Base-by-base conservation (phyloP, 2,797 vertebrate genomes). In the Sciurus vulgaris region DNA sequence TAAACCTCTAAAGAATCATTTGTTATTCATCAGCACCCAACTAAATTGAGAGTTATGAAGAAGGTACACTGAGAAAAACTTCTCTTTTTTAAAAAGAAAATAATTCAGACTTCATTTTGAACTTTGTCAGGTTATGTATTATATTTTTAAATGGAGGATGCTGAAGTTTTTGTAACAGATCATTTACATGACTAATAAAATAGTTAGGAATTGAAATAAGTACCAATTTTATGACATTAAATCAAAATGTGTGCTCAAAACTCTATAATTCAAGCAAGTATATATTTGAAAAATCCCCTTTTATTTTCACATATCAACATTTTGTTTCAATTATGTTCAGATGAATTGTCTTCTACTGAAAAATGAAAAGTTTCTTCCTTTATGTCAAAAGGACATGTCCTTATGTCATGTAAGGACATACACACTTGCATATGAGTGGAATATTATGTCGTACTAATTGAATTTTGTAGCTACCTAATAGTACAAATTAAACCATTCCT, bases 41-140 rank as follows among this genome's bases (percentile, higher is more conserved):
- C 33, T 38, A 85, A 87, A 91, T 83, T 88, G 82, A 95, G 61
- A 91, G 22, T 33, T 63, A 44, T 56, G 47, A 81, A 41, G 26
- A 86, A 81, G 54, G 65, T 97, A 41, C 18, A 81, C 33, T 65
- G 49, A 96, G 72, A 59, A 78, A 94, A 67, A 69, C 81, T 65
- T 91, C 30, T 93, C 17, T 83, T 30, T 3, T 91, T 95, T 95
- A 56, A 81, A 95, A 93, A 72, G 61, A 94, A 96, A 97, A 89
- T 89, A 95, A 79, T 41, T 91, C 49, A 59, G 28, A 51, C 14
- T 74, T 78, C 72, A 49, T 85, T 90, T 93, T 47, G 18, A 86
- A 84, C 89, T 91, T 1, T 92, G 22, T 76, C 51, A 86, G 9
- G 28, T 88, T 86, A 86, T 89, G 95, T 93, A 74, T 94, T 91